phyloP scores from a whole-genome alignment of 2,797 vertebrate genomes.

The Capromys pilorides region DNA sequence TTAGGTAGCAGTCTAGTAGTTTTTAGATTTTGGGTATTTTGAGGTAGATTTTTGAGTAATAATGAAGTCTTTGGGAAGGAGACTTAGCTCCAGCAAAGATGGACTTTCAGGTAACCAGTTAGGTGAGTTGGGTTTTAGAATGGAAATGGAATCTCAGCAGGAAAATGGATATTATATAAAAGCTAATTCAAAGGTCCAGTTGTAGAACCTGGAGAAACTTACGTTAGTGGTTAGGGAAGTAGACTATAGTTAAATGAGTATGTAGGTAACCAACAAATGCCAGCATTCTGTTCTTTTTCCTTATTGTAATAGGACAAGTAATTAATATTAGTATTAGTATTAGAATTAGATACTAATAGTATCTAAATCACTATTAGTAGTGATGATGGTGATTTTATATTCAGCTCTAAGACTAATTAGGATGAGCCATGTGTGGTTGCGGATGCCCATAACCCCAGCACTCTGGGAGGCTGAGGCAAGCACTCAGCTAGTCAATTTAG shows the following conservation, averaged over 20 bases:
- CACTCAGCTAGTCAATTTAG: neutral
- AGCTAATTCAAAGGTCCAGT: neutral
- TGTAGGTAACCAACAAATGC: neutral
- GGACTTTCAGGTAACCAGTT: constrained; percentile 10
- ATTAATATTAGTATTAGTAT: too few species aligned
- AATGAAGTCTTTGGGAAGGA: neutral
- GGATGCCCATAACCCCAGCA: neutral
- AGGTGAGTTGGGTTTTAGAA: neutral
- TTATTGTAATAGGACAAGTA: constrained; percentile 2
- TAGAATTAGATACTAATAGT: too few species aligned
- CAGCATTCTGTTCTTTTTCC: neutral
- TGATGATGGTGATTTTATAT: constrained; percentile 5
- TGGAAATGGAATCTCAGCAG: neutral
- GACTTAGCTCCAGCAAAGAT: neutral
- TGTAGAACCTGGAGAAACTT: neutral
- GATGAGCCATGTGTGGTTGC: neutral
- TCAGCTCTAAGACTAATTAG: constrained; percentile 48
- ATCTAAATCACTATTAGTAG: neutral
- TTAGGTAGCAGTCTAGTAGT: neutral
- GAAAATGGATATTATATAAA: constrained; percentile 29
- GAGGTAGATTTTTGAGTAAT: constrained; percentile 16
- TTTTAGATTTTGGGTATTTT: constrained; percentile 54
- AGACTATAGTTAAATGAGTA: constrained; percentile 4
- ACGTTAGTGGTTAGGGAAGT: neutral
- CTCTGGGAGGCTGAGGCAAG: neutral